Evolutionary conservation across 53 echinoderm and acorn worm species (phyloP).

Genomic region (Luidia sarsii): DNA sequence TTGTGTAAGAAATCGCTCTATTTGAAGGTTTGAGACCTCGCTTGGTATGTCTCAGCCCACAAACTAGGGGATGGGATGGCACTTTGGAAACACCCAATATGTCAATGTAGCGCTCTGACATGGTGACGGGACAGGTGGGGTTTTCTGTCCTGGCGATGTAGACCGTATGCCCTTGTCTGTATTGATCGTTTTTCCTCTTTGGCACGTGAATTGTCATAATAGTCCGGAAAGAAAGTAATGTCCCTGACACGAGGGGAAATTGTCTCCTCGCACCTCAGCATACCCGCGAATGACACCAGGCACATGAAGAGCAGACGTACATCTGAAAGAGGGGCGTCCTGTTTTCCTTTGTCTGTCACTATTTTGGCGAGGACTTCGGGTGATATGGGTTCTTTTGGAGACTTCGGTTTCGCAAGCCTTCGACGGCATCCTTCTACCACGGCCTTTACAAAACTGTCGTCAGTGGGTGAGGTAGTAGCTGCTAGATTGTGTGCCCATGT

Average conservation of each 20-base stretch:
- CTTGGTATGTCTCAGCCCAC: neutral
- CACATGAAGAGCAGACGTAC: constrained; percentile 4
- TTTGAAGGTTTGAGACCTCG: neutral
- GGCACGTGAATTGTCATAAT: constrained; percentile 50
- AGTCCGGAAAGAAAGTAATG: constrained; percentile 38
- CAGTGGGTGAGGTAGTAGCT: neutral
- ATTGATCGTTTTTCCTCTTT: constrained; percentile 60
- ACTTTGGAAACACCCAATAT: constrained; percentile 10
- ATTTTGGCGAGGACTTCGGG: neutral
- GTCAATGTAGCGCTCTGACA: constrained; percentile 40
- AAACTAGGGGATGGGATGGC: constrained; percentile 26
- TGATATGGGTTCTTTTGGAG: neutral
- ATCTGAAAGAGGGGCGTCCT: neutral
- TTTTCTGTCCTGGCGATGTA: constrained; percentile 56
- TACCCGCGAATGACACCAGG: constrained; percentile 10
- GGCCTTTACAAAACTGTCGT: neutral
- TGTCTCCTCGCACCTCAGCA: neutral
- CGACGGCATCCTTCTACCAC: neutral
- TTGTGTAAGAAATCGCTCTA: neutral
- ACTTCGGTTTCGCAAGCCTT: neutral
- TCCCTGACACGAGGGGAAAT: neutral
- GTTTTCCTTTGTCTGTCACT: neutral
- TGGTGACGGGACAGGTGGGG: constrained; percentile 59
- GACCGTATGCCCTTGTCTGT: constrained; percentile 55
- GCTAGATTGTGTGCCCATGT: constrained; percentile 15